phyloP scores from a whole-genome alignment of 2,113 vertebrate genomes.

The Gasterosteus aculeatus region DNA sequence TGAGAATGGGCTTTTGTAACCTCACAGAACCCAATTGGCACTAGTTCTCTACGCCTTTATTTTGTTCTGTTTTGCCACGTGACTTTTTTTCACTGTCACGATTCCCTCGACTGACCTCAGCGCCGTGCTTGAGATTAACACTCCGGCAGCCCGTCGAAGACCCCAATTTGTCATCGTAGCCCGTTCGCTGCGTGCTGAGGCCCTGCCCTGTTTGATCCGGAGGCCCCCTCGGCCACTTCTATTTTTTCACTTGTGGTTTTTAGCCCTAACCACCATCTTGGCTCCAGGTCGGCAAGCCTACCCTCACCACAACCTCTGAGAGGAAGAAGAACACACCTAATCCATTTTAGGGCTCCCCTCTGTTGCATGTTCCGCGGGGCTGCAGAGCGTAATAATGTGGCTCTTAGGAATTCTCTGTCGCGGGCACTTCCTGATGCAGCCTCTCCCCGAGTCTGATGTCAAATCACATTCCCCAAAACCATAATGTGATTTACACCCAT shows the following conservation, averaged over 20 bases:
- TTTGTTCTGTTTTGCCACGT: neutral
- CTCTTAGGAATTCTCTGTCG: slow-evolving; percentile 68
- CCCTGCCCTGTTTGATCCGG: slow-evolving; percentile 65
- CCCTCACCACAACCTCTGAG: slow-evolving; percentile 72
- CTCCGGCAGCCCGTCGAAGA: slow-evolving; percentile 33
- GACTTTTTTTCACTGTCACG: neutral
- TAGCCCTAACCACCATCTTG: slow-evolving; percentile 65
- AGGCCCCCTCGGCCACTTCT: slow-evolving; percentile 58
- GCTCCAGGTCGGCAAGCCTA: slow-evolving; percentile 67
- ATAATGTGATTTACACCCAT: slow-evolving; percentile 64
- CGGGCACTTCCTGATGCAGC: slow-evolving; percentile 49
- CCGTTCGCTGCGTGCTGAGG: slow-evolving; percentile 65
- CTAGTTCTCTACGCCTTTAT: neutral
- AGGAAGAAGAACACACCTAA: slow-evolving; percentile 72
- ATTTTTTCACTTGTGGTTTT: slow-evolving; percentile 74
- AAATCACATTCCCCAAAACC: slow-evolving; percentile 62
- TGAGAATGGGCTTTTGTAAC: slow-evolving; percentile 17
- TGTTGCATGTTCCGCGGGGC: slow-evolving; percentile 58
- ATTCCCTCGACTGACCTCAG: slow-evolving; percentile 24
- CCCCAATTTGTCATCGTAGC: slow-evolving; percentile 59
- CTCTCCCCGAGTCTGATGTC: slow-evolving; percentile 40
- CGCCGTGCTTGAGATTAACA: slow-evolving; percentile 25
- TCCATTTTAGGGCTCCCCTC: slow-evolving; percentile 70
- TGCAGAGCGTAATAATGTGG: slow-evolving; percentile 66
- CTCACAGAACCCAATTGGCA: neutral